These are phyloP conservation scores for Hyles euphorbiae DNA, from an alignment of 1,140 invertebrate genomes.

Conservation along the genomic window DNA sequence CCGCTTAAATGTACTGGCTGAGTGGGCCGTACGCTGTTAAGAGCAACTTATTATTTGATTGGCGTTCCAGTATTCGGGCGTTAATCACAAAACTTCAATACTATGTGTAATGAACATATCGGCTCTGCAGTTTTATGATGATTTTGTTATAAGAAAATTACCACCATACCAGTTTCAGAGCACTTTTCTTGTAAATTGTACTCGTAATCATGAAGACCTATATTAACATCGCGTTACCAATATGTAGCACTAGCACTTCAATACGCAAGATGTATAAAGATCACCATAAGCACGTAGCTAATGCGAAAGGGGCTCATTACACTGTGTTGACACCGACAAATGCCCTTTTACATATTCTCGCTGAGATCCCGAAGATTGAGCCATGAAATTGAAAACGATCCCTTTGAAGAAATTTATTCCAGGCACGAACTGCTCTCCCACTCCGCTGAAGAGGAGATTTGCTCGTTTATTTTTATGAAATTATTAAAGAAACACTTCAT, in stretches of 20 bases:
- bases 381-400: conserved; percentile 75
- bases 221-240: conserved; percentile 2
- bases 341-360: conserved; percentile 73
- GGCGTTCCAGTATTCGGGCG: no score
- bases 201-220: background rate
- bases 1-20: no score
- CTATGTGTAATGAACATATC: no score
- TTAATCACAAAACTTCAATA: no score
- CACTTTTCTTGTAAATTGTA: background rate
- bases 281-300: conserved; percentile 5
- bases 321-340: conserved; percentile 72
- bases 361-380: conserved; percentile 72
- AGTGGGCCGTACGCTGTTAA: no score
- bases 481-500: conserved; percentile 58
- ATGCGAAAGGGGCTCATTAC: conserved; percentile 58
- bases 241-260: conserved; percentile 4
- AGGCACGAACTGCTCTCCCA: conserved; percentile 67
- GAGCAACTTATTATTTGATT: no score
- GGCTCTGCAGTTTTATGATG: no score
- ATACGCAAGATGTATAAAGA: background rate
- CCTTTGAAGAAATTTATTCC: conserved; percentile 74
- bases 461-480: conserved; percentile 74
- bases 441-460: conserved; percentile 65
- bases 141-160: no score
- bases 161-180: no score